Percentiles rank a stretch among this genome's conserved stretches.
Evolutionary conservation across 1,140 invertebrate genomes (phyloP).

Genomic region (Hestina assimilis): DNA sequence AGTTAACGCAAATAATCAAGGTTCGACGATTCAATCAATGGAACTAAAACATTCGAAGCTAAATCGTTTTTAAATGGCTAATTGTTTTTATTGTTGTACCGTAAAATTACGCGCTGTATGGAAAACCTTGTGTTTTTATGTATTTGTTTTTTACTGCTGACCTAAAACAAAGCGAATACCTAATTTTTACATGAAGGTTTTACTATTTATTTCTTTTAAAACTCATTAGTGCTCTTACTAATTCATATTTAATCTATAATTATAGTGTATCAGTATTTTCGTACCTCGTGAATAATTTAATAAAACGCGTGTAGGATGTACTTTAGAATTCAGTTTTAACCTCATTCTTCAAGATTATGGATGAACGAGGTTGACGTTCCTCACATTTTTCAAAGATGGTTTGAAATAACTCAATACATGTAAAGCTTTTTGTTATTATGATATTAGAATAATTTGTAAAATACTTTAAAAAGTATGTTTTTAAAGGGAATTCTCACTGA

Average conservation of each 20-base stretch:
- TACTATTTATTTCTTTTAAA: too few species aligned
- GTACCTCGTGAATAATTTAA: too few species aligned
- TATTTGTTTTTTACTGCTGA: constrained; percentile 2
- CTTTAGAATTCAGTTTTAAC: background rate
- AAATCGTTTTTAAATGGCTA: constrained; percentile 1
- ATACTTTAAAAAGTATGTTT: too few species aligned
- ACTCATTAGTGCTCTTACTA: too few species aligned
- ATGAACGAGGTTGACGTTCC: background rate
- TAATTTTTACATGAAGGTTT: too few species aligned
- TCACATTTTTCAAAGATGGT: too few species aligned
- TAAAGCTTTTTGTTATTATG: too few species aligned
- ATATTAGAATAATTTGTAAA: too few species aligned
- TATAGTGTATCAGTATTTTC: too few species aligned
- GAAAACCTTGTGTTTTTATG: constrained; percentile 15
- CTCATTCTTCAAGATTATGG: background rate
- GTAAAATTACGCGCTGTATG: constrained; percentile 8
- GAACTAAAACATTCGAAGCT: background rate
- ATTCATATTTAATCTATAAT: too few species aligned
- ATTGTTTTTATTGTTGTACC: constrained; percentile 10
- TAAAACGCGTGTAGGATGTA: background rate
- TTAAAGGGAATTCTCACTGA: too few species aligned
- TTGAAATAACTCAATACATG: too few species aligned
- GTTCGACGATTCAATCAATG: background rate
- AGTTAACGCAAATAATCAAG: background rate
- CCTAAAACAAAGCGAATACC: constrained; percentile 12